Evolutionary conservation across 1,140 invertebrate genomes (phyloP), one percentile per base, ranked within the genome.

Genomic region (Drosophila ohnishii): DNA sequence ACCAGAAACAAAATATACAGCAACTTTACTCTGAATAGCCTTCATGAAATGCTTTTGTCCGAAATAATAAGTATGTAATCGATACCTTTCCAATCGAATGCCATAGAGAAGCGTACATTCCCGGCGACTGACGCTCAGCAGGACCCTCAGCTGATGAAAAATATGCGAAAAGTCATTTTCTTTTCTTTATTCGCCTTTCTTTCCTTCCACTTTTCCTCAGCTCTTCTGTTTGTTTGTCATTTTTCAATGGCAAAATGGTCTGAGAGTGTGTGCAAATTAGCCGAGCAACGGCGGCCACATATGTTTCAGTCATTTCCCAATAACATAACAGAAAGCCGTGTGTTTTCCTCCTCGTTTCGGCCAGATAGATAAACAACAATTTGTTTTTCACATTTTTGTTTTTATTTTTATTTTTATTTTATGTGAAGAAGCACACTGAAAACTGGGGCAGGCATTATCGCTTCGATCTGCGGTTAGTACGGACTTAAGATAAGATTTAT

Each of bases 291-390:
- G 51, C 67, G 53, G 66, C 66, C 69, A 72, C 69, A 72, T 72
- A 72, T 72, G 66, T 72, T 69, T 71, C 69, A 71, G 53, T 58
- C 69, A 59, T 72, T 72, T 72, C 69, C 69, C 69, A 72, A 72
- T 72, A 72, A 72, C 69, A 72, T 71, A 72, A 37, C 65, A 50
- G 42, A 50, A 71, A 42, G 35, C 19, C 35, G 63, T 71, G 67
- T 70, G 11, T 70, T 71, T 71, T 16, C 51, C 65, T 57, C 22
- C 22, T 22, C 67, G 37, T n/a, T 47, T 11, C 39, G 30, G 35
- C 39, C n/a, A 40, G 64, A 44, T 65, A 47, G 42, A 65, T 60
- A 65, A 62, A 65, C 63, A 65, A 50, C 47, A 64, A 64, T 32
- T 34, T 32, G 14, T 51, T 64, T 57, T 44, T 13, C 10, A 4